Base-by-base conservation (phyloP, 2,113 vertebrate species). In the Hemichromis elongatus region DNA sequence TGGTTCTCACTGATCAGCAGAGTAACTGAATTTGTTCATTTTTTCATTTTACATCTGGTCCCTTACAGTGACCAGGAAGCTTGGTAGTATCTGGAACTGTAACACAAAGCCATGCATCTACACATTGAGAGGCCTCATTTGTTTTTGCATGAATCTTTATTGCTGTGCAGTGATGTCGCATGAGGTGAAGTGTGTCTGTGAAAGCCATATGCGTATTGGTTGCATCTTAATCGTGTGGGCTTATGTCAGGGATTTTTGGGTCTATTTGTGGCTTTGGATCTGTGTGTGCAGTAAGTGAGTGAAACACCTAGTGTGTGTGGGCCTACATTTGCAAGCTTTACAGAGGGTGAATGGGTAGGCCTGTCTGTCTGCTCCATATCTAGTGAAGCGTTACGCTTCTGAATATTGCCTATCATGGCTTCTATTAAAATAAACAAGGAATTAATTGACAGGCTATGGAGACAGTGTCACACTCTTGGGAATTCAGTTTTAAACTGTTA, bases 401-500 rank as follows among this genome's bases (percentile, higher is more conserved):
- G 89, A 88, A 93, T 93, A 90, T 88, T 93, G 79, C 85, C 89
- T 88, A 83, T 92, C 81, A 90, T 88, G 21, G 55, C 82, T 86
- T 79, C 93, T 93, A 93, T 94, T 92, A 89, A 93, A 95, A 85
- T 92, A 94, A 95, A 95, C 93, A 92, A 93, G 92, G 57, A 92
- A 93, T 94, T 95, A 94, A 95, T 94, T 94, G 91, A 86, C 77
- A 89, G 89, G 79, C 84, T 83, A 83, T 90, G 88, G 77, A 89
- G 73, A 79, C 79, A 84, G 63, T 86, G 85, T 88, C 47, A 73
- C 61, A 52, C 85, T 87, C 89, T 77, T 21, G 50, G 92, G 90
- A 88, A 92, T 85, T 73, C 66, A 66, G 52, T 86, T 92, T 84
- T 79, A 91, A 87, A 77, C 88, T 12, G 24, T 94, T 93, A 88